These are phyloP conservation scores for Whitmania pigra DNA, from an alignment of 1,140 invertebrate species.

Conservation along the genomic window DNA sequence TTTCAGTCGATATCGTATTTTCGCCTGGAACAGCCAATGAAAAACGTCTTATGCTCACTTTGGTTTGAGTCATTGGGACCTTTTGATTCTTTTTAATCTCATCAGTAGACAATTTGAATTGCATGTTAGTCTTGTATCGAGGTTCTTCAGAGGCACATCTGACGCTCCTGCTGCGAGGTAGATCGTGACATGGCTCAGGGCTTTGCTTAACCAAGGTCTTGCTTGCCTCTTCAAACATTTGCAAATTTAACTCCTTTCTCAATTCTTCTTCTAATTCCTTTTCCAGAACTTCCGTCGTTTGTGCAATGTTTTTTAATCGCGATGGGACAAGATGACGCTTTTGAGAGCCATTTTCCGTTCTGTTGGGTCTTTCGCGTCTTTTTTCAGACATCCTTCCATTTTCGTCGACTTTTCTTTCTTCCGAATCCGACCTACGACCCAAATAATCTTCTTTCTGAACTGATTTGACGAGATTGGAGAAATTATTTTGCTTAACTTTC, in stretches of 20 bases:
- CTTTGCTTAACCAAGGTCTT: background rate
- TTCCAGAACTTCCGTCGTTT: background rate
- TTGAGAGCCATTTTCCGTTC: constrained; percentile 4
- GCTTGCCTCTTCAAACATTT: constrained; percentile 1
- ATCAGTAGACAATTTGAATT: constrained; percentile 1
- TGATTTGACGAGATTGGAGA: background rate
- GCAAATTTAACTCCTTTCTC: background rate
- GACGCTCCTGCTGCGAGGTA: background rate
- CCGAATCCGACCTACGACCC: background rate
- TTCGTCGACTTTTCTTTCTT: constrained; percentile 1
- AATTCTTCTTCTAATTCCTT: constrained; percentile 8
- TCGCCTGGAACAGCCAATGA: background rate
- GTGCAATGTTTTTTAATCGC: background rate
- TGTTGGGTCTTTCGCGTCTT: background rate
- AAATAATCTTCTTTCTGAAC: background rate
- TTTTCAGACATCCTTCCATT: background rate
- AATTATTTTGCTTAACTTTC: background rate
- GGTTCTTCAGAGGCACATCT: constrained; percentile 9
- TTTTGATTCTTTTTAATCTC: constrained; percentile 4
- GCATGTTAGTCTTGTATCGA: constrained; percentile 6
- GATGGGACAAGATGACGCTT: background rate
- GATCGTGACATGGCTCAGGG: background rate
- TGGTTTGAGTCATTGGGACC: background rate
- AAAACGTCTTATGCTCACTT: constrained; percentile 10
- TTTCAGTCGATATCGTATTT: background rate